Percentiles rank a stretch among this genome's conserved stretches.
These are phyloP conservation scores for Octodonta nipae DNA, from an alignment of 2,888 invertebrate species.

Conservation along the genomic window DNA sequence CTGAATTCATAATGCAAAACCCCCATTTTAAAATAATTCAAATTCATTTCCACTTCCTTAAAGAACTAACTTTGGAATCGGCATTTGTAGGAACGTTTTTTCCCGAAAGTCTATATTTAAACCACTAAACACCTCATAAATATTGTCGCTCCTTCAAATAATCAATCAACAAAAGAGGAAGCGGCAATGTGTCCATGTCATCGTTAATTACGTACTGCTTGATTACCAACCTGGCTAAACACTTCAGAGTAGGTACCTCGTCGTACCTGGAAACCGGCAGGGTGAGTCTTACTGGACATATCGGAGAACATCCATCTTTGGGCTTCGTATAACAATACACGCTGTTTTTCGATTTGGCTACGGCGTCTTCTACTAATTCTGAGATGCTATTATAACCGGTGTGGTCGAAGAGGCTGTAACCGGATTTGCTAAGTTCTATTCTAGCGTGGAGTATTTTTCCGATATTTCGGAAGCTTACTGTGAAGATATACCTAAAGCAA, in stretches of 20 bases:
- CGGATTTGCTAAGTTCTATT: conserved; percentile 52
- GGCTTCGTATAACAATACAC: conserved; percentile 61
- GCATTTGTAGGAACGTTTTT: no score
- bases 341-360: conserved; percentile 54
- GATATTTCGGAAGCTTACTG: conserved; percentile 57
- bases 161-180: conserved; percentile 43
- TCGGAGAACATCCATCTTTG: conserved; percentile 50
- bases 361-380: conserved; percentile 60
- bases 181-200: conserved; percentile 55
- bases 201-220: conserved; percentile 52
- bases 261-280: conserved; percentile 63
- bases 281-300: conserved; percentile 59
- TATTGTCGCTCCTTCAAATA: conserved; percentile 42
- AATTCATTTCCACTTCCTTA: no score
- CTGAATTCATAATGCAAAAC: no score
- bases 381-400: conserved; percentile 46
- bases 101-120: no score
- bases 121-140: no score
- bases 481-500: conserved; percentile 44
- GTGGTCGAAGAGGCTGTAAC: conserved; percentile 19
- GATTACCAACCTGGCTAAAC: conserved; percentile 61
- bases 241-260: conserved; percentile 55
- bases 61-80: no score
- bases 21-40: no score
- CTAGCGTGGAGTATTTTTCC: conserved; percentile 58